A percentile compares a stretch with the other conserved stretches of the same genome.
These are phyloP conservation scores for Baryphthengus martii DNA, from an alignment of 2,113 vertebrate genomes.

Conservation along the genomic window DNA sequence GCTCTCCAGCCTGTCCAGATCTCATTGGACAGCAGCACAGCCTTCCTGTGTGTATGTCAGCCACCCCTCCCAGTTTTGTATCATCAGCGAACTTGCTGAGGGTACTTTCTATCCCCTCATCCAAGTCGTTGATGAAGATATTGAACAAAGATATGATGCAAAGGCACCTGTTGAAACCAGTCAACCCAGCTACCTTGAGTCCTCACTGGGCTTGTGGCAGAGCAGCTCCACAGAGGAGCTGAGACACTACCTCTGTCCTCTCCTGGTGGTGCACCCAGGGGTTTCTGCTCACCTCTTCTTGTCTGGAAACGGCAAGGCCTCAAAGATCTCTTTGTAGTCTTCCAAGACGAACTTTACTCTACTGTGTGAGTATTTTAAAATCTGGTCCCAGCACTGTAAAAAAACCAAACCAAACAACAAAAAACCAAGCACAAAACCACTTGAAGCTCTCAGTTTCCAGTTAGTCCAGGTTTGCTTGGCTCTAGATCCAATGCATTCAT, in stretches of 20 bases:
- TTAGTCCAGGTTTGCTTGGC: neutral
- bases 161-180: neutral
- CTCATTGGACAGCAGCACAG: too few species aligned
- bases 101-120: too few species aligned
- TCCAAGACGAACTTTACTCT: neutral
- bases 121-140: too few species aligned
- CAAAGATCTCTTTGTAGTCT: constrained; percentile 65
- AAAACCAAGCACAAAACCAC: neutral
- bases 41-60: too few species aligned
- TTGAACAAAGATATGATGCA: too few species aligned
- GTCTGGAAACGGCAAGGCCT: constrained; percentile 71
- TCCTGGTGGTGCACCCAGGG: rapidly evolving
- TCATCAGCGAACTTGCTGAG: too few species aligned
- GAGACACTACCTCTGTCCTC: neutral
- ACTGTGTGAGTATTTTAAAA: neutral
- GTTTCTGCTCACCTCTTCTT: constrained; percentile 81
- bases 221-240: rapidly evolving
- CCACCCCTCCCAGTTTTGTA: too few species aligned
- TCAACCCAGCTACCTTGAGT: neutral
- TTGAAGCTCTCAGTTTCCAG: neutral
- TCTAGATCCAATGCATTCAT: neutral
- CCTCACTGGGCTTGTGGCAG: neutral
- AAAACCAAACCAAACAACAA: neutral
- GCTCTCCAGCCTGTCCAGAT: too few species aligned
- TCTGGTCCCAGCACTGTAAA: neutral